Base-by-base conservation (phyloP, 2,797 vertebrate species). In the Eospalax fontanierii region DNA sequence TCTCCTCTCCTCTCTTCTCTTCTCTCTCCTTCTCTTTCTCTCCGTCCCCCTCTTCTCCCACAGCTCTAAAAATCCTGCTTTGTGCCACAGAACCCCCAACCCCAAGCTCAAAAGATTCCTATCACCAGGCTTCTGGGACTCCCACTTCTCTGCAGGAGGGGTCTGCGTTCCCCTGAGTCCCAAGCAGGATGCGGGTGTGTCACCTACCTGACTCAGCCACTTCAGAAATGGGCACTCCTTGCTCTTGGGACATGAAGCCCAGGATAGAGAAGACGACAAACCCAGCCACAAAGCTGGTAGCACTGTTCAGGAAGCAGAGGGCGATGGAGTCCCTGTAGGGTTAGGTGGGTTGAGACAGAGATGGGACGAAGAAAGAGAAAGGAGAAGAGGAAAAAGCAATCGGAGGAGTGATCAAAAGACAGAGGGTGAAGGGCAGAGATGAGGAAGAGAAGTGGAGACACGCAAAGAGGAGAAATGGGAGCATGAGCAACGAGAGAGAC, bases 191-290 rank as follows among this genome's bases (percentile, higher is more conserved):
- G 7, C 68, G 85, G 26, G 30, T n/a, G 22, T 16, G 38, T 9
- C 61, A 24, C 74, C 40, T 88, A 99, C 99, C 99, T 0, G 99
- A 99, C 93, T 99, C 99, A 0, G 99, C 99, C 95, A 99, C 99
- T 57, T 99, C 99, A 0, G 99, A 99, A 1, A 99, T 99, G 93
- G 99, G 99, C 79, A 99, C 98, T 0, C 99, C 99, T 97, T 99
- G 99, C 80, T 99, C 99, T 79, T 98, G 98, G 0, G 99, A 98
- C 99, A 99, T 99, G 98, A 99, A 99, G 82, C 99, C 99, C 98
- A 99, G 97, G 97, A 99, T 99, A 96, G 99, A 99, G 97, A 99
- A 99, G 98, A 99, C 99, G 1, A 99, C 99, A 95, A 99, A 99
- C 28, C 99, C 99, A 0, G 99, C 99, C 93, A 99, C 97, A 0